Base-by-base conservation (phyloP, 2,888 invertebrate genomes). In the Abrostola tripartita region DNA sequence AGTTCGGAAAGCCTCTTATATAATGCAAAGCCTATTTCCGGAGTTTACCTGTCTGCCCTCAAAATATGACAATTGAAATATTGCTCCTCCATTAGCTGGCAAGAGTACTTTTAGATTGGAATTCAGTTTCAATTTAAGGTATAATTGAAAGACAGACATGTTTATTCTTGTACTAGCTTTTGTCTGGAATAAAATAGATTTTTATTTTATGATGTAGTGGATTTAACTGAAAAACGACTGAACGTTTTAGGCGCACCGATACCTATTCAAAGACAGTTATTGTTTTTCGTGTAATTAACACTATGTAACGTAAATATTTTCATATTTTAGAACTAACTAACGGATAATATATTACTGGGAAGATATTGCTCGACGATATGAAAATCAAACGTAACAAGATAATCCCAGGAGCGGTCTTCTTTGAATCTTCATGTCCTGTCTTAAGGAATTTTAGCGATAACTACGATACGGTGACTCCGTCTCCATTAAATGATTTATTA, bases 11-110 rank as follows among this genome's bases (percentile, higher is more conserved):
- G 84, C 85, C 85, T 87, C 78, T 76, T 91, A 81, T 87, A 87
- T 89, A 88, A 90, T 90, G 87, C 89, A 90, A 77, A 86, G 83
- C 84, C 86, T 88, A 91, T 89, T 89, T 88, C 85, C 85, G 85
- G 84, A 85, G 70, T 78, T 82, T 82, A 83, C 68, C 81, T 72
- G 83, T 81, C 84, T 81, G 76, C 74, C 81, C 81, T 81, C 79
- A 81, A 82, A 88, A 86, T 87, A 85, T 87, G 83, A 85, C 84
- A 83, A 81, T 78, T 82, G 85, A 84, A 82, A 85, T 85, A 87
- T 88, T 85, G 84, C 81, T 78, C 73, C 78, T 75, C 74, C 71
- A 79, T 81, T 80, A 81, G 74, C 76, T 54, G 37, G 52, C 62
- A 79, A 79, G 71, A 76, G 75, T 81, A 81, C 76, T 78, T 80